A percentile compares a stretch with the other conserved stretches of the same genome.
These are phyloP conservation scores for Hypomecis atomaria DNA, from an alignment of 2,888 invertebrate genomes.

Conservation along the genomic window DNA sequence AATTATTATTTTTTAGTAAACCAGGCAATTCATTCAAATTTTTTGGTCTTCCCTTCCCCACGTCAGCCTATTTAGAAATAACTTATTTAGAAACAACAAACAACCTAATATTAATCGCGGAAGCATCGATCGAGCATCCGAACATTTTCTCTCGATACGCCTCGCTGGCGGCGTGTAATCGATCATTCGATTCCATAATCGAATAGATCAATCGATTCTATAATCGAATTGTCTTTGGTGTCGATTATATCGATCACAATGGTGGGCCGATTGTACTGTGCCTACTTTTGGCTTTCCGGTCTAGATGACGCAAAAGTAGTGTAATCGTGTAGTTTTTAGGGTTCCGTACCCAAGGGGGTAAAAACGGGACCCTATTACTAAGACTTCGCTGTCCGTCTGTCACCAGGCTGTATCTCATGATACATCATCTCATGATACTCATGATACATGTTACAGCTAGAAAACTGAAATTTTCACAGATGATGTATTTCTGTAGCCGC, in stretches of 20 bases:
- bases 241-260: slow-evolving; percentile 15
- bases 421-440: too few species aligned
- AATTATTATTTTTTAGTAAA: too few species aligned
- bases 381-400: too few species aligned
- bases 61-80: not conserved
- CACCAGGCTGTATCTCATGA: too few species aligned
- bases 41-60: too few species aligned
- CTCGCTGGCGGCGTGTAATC: slow-evolving; percentile 24
- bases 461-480: too few species aligned
- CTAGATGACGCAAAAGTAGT: slow-evolving; percentile 13
- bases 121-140: slow-evolving; percentile 16
- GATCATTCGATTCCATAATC: slow-evolving; percentile 21
- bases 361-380: too few species aligned
- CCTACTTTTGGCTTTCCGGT: slow-evolving; percentile 21
- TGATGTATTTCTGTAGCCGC: too few species aligned
- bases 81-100: not conserved
- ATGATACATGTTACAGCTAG: too few species aligned
- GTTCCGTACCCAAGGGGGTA: too few species aligned
- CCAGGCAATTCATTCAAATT: too few species aligned
- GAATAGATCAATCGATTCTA: slow-evolving; percentile 16
- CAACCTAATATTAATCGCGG: slow-evolving; percentile 15
- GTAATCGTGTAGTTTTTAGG: not conserved
- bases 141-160: slow-evolving; percentile 27
- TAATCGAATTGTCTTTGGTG: slow-evolving; percentile 13
- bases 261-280: slow-evolving; percentile 11